Percentiles rank a stretch among this genome's conserved stretches.
phyloP scores from a whole-genome alignment of 2,113 vertebrate species.

The Trichomycterus rosablanca region DNA sequence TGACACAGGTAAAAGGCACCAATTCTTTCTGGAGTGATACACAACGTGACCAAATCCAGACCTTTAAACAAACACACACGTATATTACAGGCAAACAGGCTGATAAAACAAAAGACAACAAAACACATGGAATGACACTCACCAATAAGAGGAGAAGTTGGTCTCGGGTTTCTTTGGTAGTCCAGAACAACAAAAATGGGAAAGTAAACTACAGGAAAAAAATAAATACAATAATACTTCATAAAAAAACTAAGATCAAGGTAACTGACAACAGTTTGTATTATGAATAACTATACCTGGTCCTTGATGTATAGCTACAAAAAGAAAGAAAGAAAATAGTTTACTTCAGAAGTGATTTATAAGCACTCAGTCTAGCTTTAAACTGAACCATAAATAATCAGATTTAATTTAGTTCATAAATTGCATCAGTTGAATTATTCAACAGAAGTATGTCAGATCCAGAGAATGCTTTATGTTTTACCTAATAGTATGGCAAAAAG shows the following conservation, averaged over 20 bases:
- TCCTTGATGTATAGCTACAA: conserved; percentile 17
- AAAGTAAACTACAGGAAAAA: conserved; percentile 3
- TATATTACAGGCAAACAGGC: neutral
- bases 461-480: too few species aligned
- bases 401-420: too few species aligned
- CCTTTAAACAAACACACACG: conserved; percentile 7
- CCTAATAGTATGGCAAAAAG: too few species aligned
- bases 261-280: neutral
- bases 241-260: neutral
- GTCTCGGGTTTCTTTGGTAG: neutral
- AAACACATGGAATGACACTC: neutral
- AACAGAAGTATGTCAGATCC: too few species aligned
- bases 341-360: too few species aligned
- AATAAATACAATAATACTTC: neutral
- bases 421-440: too few species aligned
- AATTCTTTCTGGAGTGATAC: conserved; percentile 18
- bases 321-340: neutral
- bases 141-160: conserved; percentile 14
- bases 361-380: too few species aligned
- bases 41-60: conserved; percentile 17
- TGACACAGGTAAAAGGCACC: conserved; percentile 27
- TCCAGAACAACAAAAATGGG: conserved; percentile 19
- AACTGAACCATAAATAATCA: too few species aligned
- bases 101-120: neutral
- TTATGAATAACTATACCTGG: neutral